Conservation (phyloP, 1,140 invertebrate species). For the Gyrodactylus salaris region DNA sequence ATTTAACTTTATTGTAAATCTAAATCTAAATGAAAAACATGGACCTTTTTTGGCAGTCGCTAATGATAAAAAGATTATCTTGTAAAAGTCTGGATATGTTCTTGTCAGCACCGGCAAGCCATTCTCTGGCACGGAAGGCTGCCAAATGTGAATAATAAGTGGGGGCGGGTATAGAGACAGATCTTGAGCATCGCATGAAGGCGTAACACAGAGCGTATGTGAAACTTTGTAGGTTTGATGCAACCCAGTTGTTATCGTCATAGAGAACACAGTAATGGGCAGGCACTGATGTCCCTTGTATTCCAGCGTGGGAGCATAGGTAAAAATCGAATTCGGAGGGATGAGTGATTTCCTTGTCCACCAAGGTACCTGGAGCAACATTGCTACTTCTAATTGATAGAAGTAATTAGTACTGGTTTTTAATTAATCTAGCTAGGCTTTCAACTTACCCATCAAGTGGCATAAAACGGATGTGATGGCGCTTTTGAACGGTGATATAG, state of each 20-base stretch:
- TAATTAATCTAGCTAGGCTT: background rate
- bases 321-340: conserved; percentile 99
- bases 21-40: background rate
- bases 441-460: conserved; percentile 80
- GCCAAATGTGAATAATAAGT: conserved; percentile 98
- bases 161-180: conserved; percentile 88
- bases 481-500: conserved; percentile 92
- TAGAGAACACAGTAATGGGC: conserved; percentile 35
- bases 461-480: conserved; percentile 77
- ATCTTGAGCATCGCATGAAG: conserved; percentile 85
- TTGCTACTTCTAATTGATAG: conserved; percentile 35
- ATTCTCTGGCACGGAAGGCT: conserved; percentile 85
- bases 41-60: background rate
- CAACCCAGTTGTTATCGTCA: conserved; percentile 89
- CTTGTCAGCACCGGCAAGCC: conserved; percentile 74
- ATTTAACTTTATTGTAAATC: too few relatives aligned
- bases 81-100: background rate
- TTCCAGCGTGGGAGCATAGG: conserved; percentile 95
- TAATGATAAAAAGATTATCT: background rate
- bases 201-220: conserved; percentile 98
- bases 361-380: conserved; percentile 92
- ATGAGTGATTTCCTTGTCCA: conserved; percentile 93
- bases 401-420: conserved; percentile 40
- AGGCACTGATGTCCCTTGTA: conserved; percentile 26
- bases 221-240: conserved; percentile 84